Evolutionary conservation across 2,888 invertebrate species (phyloP), one percentile per base, ranked within the genome.

Genomic region (Phengaris arion): DNA sequence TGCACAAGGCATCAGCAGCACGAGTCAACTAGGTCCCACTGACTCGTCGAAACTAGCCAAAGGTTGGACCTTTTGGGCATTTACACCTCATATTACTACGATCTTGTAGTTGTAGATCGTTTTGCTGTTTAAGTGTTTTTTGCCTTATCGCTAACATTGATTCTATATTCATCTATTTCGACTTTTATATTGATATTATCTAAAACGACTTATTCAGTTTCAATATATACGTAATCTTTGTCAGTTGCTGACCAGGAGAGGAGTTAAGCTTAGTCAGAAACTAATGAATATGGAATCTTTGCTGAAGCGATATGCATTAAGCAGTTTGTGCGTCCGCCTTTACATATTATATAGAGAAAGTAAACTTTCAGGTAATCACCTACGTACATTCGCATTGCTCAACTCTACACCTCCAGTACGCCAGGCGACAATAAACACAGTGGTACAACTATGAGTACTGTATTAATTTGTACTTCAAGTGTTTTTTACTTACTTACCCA

Each of bases 1-100:
- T 87, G 91, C 90, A 91, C 90, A 85, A 84, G 81, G 85, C 87
- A 87, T 87, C 90, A 88, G 89, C 89, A 90, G 90, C 80, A 80
- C 90, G 89, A 89, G 86, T 85, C 89, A 86, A 84, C 81, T 92
- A 91, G 87, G 89, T 92, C 87, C 89, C 85, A 85, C 87, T 84
- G 87, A 87, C 86, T 88, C 90, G 83, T 85, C 86, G 84, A 84
- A 83, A 84, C 86, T 79, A 77, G 82, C 83, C 84, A 84, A 92
- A 92, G 92, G 92, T 92, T 92, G 87, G 91, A 87, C 86, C 82
- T 81, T 82, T 82, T 86, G 82, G 83, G 83, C 80, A 75, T 77
- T 83, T 87, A 85, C 81, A 84, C 82, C 81, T 85, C 84, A 83
- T 83, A 77, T 75, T 81, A 80, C 77, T 78, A 81, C 77, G 80